phyloP scores from a whole-genome alignment of 2,888 invertebrate species.

The Poecilobothrus nobilitatus region DNA sequence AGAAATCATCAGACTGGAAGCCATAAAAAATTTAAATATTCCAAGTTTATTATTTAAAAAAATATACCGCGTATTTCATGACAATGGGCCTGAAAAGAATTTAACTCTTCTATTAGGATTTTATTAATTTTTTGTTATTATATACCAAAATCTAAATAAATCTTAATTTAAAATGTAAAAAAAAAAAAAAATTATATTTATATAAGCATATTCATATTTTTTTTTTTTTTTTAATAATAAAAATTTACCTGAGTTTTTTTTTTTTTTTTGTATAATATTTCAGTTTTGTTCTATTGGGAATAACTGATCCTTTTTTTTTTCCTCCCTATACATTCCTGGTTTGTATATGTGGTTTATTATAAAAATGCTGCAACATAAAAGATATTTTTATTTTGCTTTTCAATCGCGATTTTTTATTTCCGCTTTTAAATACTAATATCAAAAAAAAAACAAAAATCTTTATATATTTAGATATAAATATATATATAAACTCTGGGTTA shows the following conservation, averaged over 20 bases:
- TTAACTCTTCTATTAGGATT: not conserved
- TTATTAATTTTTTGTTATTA: not conserved
- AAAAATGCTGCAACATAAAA: not conserved
- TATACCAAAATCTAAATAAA: not conserved
- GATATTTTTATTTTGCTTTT: no score
- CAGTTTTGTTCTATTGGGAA: not conserved
- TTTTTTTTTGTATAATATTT: not conserved
- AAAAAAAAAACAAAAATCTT: no score
- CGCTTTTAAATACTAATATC: no score
- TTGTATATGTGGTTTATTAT: not conserved
- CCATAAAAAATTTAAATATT: conserved; percentile 7
- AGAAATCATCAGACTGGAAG: conserved; percentile 10
- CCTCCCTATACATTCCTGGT: not conserved
- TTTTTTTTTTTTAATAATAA: not conserved
- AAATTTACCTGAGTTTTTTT: not conserved
- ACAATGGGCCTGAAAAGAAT: not conserved
- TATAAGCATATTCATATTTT: no score
- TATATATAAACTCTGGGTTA: no score
- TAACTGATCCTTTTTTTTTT: not conserved
- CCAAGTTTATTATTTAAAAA: not conserved
- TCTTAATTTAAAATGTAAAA: not conserved
- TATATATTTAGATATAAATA: no score
- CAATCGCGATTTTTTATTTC: not conserved
- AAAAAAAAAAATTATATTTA: not conserved
- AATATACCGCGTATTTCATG: not conserved